Percentiles rank a stretch among this genome's conserved stretches.
Evolutionary conservation across 2,888 invertebrate species (phyloP).

Genomic region (Noctua pronuba): DNA sequence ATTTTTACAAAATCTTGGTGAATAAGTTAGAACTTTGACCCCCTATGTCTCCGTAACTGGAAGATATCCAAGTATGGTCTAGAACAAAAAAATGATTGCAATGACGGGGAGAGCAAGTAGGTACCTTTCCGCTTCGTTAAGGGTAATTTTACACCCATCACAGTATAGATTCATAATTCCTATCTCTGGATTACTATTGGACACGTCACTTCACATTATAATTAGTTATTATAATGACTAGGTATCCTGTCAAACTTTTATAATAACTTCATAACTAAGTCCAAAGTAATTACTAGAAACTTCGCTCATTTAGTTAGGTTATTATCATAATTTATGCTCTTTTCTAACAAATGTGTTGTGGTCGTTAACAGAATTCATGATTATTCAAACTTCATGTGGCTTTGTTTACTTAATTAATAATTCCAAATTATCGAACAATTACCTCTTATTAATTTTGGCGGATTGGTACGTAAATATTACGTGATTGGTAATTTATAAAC

Average conservation of each 20-base stretch:
- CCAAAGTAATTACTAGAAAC: constrained; percentile 18
- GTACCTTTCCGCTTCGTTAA: not conserved
- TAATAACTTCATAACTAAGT: constrained; percentile 6
- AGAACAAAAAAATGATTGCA: too few species aligned
- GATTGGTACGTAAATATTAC: constrained; percentile 46
- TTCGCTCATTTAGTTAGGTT: constrained; percentile 10
- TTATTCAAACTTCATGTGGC: constrained; percentile 26
- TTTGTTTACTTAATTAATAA: constrained; percentile 37
- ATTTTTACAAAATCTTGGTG: too few species aligned
- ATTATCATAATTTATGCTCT: constrained; percentile 19
- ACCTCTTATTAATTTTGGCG: constrained; percentile 43
- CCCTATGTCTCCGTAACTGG: too few species aligned
- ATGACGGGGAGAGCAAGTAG: too few species aligned
- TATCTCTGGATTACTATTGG: not conserved
- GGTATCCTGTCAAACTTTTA: constrained; percentile 8
- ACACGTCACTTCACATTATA: not conserved
- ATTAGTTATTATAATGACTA: not conserved
- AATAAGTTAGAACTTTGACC: not conserved
- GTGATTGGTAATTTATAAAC: constrained; percentile 57
- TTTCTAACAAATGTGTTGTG: constrained; percentile 12
- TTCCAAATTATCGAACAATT: constrained; percentile 44
- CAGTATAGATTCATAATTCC: not conserved
- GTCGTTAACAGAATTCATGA: constrained; percentile 7
- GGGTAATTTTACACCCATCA: not conserved
- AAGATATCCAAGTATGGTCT: too few species aligned